Percentiles rank a stretch among this genome's conserved stretches.
These are phyloP conservation scores for Tiliacea citrago DNA, from an alignment of 2,888 invertebrate genomes.

Conservation along the genomic window DNA sequence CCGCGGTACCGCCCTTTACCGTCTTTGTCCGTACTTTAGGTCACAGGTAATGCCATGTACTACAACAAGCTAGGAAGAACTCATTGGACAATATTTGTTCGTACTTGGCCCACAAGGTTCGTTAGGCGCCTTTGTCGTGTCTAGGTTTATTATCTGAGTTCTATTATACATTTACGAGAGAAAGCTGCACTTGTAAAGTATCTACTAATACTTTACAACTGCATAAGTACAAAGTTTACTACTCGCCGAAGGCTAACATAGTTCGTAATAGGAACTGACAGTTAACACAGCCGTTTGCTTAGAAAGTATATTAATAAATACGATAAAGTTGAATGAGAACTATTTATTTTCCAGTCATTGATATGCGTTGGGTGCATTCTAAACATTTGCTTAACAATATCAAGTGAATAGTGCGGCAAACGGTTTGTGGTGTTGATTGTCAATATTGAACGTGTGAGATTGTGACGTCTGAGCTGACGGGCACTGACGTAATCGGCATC, in stretches of 20 bases:
- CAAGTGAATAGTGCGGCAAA: slow-evolving; percentile 37
- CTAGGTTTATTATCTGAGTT: slow-evolving; percentile 2
- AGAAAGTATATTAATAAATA: slow-evolving; percentile 53
- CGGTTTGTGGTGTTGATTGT: slow-evolving; percentile 51
- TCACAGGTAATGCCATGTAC: slow-evolving; percentile 42
- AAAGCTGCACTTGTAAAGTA: slow-evolving; percentile 50
- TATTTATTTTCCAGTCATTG: slow-evolving; percentile 53
- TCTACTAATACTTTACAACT: slow-evolving; percentile 45
- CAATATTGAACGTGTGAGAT: slow-evolving; percentile 55
- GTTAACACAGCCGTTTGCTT: slow-evolving; percentile 45
- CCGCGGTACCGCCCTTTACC: slow-evolving; percentile 60
- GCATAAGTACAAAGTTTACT: slow-evolving; percentile 46
- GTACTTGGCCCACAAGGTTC: not conserved
- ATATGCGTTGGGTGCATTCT: slow-evolving; percentile 45
- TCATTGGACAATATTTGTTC: slow-evolving; percentile 31
- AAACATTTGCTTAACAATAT: slow-evolving; percentile 56
- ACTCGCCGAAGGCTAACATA: slow-evolving; percentile 34
- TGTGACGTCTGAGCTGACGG: slow-evolving; percentile 49
- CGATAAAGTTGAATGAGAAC: slow-evolving; percentile 45
- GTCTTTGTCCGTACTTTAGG: too few species aligned
- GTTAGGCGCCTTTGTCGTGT: slow-evolving; percentile 18
- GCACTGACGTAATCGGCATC: slow-evolving; percentile 42
- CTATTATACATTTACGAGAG: slow-evolving; percentile 25
- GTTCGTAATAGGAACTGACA: slow-evolving; percentile 50
- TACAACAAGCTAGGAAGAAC: slow-evolving; percentile 13